Conservation (phyloP, 2,797 vertebrate species). For the Chaenodraco wilsoni region DNA sequence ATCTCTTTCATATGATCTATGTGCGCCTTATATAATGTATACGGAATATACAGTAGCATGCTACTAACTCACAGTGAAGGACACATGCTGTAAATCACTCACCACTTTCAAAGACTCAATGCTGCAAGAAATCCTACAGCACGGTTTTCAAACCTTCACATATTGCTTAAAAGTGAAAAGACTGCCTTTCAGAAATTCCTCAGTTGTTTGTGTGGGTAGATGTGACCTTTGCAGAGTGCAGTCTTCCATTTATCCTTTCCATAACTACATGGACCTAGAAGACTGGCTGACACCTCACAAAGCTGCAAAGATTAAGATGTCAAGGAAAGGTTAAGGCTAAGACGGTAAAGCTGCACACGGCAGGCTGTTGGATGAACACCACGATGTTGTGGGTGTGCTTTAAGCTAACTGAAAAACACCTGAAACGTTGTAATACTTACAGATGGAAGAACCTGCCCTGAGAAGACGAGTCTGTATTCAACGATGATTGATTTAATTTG, state of each 20-base stretch:
- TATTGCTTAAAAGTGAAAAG: conserved; percentile 16
- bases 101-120: conserved; percentile 1
- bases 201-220: conserved; percentile 50
- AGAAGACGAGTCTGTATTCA: neutral
- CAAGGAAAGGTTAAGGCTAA: conserved; percentile 75
- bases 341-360: conserved; percentile 58
- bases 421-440: conserved; percentile 13
- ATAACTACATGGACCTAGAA: conserved; percentile 54
- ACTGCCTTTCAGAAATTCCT: conserved; percentile 46
- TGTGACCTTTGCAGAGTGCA: conserved; percentile 62
- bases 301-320: conserved; percentile 77
- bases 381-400: conserved; percentile 18
- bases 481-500: conserved; percentile 16
- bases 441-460: conserved; percentile 19
- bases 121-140: neutral
- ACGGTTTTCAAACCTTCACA: conserved; percentile 11
- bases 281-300: conserved; percentile 62
- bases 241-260: conserved; percentile 55
- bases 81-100: conserved; percentile 1
- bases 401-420: conserved; percentile 32
- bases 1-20: neutral
- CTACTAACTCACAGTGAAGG: neutral
- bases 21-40: neutral
- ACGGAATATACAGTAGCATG: neutral
- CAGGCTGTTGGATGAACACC: conserved; percentile 30